Conservation (phyloP, 2,113 vertebrate genomes). For the Isichthys henryi region DNA sequence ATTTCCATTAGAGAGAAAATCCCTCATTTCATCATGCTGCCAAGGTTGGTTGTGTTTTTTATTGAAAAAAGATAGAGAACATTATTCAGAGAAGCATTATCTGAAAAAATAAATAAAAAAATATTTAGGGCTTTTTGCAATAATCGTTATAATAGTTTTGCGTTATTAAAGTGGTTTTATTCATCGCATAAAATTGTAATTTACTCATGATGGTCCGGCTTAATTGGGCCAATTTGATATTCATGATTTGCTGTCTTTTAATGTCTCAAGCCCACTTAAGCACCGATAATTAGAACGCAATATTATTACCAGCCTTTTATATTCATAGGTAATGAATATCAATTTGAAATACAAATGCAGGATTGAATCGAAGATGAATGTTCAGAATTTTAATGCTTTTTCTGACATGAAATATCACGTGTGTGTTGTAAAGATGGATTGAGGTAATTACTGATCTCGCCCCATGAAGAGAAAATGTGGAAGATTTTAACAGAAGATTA, state of each 20-base stretch:
- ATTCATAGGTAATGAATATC: slow-evolving; percentile 17
- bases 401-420: slow-evolving; percentile 2
- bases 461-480: neutral
- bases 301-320: slow-evolving; percentile 16
- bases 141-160: neutral
- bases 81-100: slow-evolving; percentile 2
- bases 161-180: slow-evolving; percentile 1
- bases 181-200: slow-evolving; percentile 20
- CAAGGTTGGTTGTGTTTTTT: neutral
- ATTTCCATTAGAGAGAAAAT: neutral
- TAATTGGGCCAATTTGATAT: slow-evolving; percentile 22
- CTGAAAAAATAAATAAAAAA: neutral
- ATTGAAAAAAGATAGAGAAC: neutral
- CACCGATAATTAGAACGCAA: slow-evolving; percentile 16
- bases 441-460: slow-evolving; percentile 13
- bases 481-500: slow-evolving; percentile 8
- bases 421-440: neutral
- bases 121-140: neutral
- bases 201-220: slow-evolving; percentile 1
- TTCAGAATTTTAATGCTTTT: slow-evolving; percentile 14
- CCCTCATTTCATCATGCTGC: neutral
- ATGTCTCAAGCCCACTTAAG: slow-evolving; percentile 19
- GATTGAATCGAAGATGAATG: slow-evolving; percentile 14
- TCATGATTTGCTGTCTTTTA: slow-evolving; percentile 17
- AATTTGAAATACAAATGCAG: slow-evolving; percentile 21